Conservation (phyloP, 2,888 invertebrate species). For the Drosophila rellima region DNA sequence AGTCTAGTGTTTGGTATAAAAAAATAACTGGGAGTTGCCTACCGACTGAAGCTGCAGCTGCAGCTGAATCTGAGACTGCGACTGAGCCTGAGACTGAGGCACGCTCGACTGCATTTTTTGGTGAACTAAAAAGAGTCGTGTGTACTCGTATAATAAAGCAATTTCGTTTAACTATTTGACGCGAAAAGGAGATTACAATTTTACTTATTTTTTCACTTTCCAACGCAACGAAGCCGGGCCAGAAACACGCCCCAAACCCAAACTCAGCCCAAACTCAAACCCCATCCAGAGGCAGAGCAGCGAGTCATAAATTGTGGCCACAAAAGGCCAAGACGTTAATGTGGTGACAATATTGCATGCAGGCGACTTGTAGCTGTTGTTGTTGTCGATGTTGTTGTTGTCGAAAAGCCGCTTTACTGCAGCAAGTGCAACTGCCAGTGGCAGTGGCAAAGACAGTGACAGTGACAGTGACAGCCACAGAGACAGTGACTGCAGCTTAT, state of each 20-base stretch:
- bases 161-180: constrained; percentile 73
- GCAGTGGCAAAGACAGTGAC: constrained; percentile 43
- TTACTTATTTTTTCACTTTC: constrained; percentile 82
- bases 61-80: background rate
- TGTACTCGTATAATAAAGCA: constrained; percentile 62
- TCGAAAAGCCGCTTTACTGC: constrained; percentile 66
- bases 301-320: constrained; percentile 76
- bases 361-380: constrained; percentile 54
- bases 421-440: constrained; percentile 55
- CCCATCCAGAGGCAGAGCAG: constrained; percentile 4
- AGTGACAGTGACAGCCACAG: constrained; percentile 40
- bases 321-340: constrained; percentile 81
- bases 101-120: constrained; percentile 40
- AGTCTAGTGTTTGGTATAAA: constrained; percentile 6
- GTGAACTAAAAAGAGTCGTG: constrained; percentile 15
- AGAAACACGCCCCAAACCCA: constrained; percentile 21
- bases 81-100: constrained; percentile 7
- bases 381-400: constrained; percentile 6
- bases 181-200: constrained; percentile 80
- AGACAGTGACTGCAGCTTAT: constrained; percentile 69
- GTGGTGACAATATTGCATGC: constrained; percentile 82
- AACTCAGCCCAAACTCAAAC: background rate
- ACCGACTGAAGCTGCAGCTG: background rate
- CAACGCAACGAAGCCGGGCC: constrained; percentile 43
- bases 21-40: background rate